These are phyloP conservation scores for Salvelinus fontinalis DNA, from an alignment of 2,113 vertebrate species.

Conservation along the genomic window DNA sequence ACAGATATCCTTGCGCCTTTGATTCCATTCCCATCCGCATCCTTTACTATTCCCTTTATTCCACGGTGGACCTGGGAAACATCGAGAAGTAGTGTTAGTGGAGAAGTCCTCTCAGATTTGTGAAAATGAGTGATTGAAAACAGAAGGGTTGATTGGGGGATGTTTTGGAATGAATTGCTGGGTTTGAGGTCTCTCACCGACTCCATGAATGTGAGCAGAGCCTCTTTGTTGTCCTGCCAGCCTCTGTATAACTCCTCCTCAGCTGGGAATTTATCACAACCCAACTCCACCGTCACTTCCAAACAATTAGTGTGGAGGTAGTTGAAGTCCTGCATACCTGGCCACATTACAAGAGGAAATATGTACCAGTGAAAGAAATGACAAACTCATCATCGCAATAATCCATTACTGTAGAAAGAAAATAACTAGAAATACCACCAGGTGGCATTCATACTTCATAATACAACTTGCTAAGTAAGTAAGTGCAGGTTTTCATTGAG, in stretches of 20 bases:
- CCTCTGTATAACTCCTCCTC: slow-evolving; percentile 83
- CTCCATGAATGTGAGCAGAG: slow-evolving; percentile 85
- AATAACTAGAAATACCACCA: no score
- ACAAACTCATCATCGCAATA: background rate
- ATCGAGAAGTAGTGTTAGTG: background rate
- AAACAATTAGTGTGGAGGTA: slow-evolving; percentile 98
- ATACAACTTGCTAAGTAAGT: no score
- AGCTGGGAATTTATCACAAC: slow-evolving; percentile 91
- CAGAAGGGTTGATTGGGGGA: background rate
- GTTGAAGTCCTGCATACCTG: slow-evolving; percentile 98
- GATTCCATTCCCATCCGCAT: slow-evolving; percentile 84
- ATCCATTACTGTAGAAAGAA: no score
- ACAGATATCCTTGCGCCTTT: slow-evolving; percentile 87
- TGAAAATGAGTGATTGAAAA: no score
- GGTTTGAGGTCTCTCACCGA: slow-evolving; percentile 72
- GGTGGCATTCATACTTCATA: no score
- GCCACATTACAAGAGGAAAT: slow-evolving; percentile 12
- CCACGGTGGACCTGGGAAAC: slow-evolving; percentile 84
- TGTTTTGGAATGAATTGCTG: background rate
- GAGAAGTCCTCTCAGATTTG: background rate
- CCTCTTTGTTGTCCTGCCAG: slow-evolving; percentile 90
- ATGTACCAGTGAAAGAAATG: background rate
- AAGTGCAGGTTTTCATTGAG: no score
- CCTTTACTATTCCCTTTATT: slow-evolving; percentile 90
- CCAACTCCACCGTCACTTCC: slow-evolving; percentile 90